phyloP scores from a whole-genome alignment of 2,888 invertebrate genomes.

The Drosophila koepferae region DNA sequence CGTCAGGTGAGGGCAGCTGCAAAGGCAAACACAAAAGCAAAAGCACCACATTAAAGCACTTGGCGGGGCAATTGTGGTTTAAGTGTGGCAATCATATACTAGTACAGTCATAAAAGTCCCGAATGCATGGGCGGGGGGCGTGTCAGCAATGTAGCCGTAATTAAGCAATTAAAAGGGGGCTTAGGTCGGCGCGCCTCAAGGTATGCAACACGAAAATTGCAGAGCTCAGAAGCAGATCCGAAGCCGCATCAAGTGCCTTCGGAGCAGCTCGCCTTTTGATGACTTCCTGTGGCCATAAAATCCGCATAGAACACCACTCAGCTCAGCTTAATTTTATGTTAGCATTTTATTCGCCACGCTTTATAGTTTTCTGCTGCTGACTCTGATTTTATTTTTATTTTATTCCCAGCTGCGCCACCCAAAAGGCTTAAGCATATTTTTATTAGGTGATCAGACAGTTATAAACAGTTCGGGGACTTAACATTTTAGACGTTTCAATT shows the following conservation, averaged over 20 bases:
- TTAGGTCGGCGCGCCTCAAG: constrained; percentile 39
- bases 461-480: not conserved
- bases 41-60: constrained; percentile 41
- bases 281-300: constrained; percentile 44
- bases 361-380: constrained; percentile 21
- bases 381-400: constrained; percentile 15
- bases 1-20: not conserved
- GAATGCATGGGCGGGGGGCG: constrained; percentile 10
- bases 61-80: constrained; percentile 36
- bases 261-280: constrained; percentile 28
- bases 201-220: constrained; percentile 57
- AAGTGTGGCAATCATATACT: constrained; percentile 24
- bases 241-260: not conserved
- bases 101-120: constrained; percentile 35
- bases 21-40: not conserved
- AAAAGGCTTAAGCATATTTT: not conserved
- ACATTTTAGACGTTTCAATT: not conserved
- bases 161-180: constrained; percentile 74
- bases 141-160: constrained; percentile 56
- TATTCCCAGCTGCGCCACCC: not conserved
- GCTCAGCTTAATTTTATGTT: constrained; percentile 52
- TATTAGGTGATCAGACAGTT: not conserved
- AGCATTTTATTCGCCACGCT: not conserved
- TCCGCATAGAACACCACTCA: constrained; percentile 50
- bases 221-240: not conserved